Percentiles rank a stretch among this genome's conserved stretches.
Evolutionary conservation across 2,113 vertebrate species (phyloP).

Genomic region (Pygoscelis antarcticus): DNA sequence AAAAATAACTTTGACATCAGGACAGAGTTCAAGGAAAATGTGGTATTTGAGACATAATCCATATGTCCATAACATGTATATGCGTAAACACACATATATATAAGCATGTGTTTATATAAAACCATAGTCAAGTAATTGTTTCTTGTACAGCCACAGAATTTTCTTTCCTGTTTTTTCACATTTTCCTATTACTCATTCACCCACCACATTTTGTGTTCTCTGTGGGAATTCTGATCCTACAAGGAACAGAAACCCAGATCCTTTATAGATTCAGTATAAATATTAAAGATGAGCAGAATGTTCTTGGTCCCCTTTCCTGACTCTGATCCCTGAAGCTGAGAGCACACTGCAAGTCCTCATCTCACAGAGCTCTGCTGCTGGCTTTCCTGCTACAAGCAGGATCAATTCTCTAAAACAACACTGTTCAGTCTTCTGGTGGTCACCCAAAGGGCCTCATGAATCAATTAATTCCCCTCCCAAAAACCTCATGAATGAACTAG

Average conservation of each 20-base stretch:
- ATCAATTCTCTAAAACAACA: neutral
- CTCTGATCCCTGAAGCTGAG: neutral
- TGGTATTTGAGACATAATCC: neutral
- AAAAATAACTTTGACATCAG: neutral
- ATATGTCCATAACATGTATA: accelerated
- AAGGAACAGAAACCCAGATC: neutral
- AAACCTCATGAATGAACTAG: neutral
- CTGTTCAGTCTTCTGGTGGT: neutral
- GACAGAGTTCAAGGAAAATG: neutral
- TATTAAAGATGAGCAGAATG: neutral
- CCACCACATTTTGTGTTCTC: neutral
- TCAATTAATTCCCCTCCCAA: neutral
- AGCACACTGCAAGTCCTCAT: too few relatives aligned
- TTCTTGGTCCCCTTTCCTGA: neutral
- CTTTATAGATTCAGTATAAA: neutral
- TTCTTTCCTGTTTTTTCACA: neutral
- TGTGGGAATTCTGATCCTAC: neutral
- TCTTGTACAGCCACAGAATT: neutral
- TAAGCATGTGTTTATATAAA: neutral
- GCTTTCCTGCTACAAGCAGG: neutral
- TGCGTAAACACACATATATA: accelerated
- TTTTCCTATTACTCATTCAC: neutral
- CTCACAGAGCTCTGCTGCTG: neutral
- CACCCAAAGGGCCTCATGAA: neutral
- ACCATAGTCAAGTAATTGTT: neutral